Conservation (phyloP, 2,113 vertebrate genomes). For the Cettia cetti region DNA sequence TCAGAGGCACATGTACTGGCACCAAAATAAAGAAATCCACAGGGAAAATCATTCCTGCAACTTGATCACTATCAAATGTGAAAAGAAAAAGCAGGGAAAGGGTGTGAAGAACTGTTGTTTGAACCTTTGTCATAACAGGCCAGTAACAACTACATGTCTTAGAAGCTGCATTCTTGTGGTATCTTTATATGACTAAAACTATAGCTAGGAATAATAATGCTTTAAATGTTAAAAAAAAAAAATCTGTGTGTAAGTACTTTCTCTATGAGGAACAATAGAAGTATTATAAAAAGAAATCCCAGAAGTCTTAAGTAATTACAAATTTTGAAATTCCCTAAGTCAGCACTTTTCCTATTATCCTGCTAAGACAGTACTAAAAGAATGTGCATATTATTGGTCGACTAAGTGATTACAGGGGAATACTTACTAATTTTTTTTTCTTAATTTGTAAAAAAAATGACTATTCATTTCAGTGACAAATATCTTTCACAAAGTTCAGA, state of each 20-base stretch:
- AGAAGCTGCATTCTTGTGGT: not conserved
- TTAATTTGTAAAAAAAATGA: not conserved
- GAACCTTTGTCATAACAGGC: not conserved
- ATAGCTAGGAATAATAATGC: not conserved
- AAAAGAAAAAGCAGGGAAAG: not conserved
- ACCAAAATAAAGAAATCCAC: not conserved
- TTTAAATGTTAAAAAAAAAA: not conserved
- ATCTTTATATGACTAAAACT: not conserved
- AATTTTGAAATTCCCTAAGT: not conserved
- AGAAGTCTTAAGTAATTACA: not conserved
- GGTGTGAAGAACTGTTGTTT: not conserved
- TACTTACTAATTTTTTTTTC: not conserved
- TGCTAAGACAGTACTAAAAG: not conserved
- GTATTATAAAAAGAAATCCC: not conserved
- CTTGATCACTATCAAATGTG: not conserved
- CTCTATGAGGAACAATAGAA: not conserved
- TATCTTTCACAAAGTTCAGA: not conserved
- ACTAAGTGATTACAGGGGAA: not conserved
- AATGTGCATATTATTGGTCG: not conserved
- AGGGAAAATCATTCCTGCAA: not conserved
- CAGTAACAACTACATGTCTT: not conserved
- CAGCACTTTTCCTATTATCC: not conserved
- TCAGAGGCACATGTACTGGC: not conserved
- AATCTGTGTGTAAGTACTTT: not conserved
- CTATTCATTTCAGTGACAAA: not conserved